Conservation (phyloP, 2,113 vertebrate species). For the Laticauda colubrina region DNA sequence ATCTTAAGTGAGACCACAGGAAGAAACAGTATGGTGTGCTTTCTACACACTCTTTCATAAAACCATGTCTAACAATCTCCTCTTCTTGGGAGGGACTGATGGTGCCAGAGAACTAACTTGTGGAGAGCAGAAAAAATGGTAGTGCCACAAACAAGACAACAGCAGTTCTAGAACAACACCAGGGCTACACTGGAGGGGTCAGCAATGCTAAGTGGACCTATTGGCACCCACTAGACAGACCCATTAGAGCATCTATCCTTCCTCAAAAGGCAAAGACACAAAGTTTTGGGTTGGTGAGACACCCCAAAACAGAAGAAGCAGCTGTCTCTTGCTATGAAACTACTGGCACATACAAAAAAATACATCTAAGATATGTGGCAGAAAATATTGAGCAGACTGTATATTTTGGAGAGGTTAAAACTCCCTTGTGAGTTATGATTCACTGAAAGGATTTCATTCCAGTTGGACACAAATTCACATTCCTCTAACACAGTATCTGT, state of each 20-base stretch:
- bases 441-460: constrained; percentile 9
- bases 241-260: background rate
- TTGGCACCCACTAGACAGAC: background rate
- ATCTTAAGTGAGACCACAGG: background rate
- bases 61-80: background rate
- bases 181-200: background rate
- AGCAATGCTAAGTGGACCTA: background rate
- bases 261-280: background rate
- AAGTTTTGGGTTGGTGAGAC: background rate
- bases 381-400: background rate
- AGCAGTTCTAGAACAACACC: background rate
- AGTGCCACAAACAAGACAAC: accelerated
- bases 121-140: background rate
- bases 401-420: background rate
- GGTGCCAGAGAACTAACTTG: background rate
- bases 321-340: background rate
- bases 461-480: constrained; percentile 9
- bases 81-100: background rate
- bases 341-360: background rate
- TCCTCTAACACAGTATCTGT: constrained; percentile 9
- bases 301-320: background rate
- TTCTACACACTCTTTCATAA: background rate
- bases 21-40: background rate
- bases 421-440: background rate
- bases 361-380: background rate